Evolutionary conservation across 2,888 invertebrate species (phyloP).

Genomic region (Patella ulyssiponensis): DNA sequence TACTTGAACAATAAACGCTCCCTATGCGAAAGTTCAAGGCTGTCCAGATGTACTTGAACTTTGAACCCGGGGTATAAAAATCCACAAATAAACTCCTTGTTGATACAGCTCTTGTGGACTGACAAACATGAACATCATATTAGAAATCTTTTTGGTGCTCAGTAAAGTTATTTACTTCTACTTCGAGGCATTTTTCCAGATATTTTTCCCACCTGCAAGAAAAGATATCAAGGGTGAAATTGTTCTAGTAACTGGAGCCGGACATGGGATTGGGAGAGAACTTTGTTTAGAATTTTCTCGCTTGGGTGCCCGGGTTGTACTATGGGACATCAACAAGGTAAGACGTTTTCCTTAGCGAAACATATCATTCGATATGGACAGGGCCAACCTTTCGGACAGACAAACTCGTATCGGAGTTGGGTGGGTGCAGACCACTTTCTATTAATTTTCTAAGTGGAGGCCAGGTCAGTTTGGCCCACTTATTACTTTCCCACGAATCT

Average conservation of each 20-base stretch:
- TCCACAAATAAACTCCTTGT: too few relatives aligned
- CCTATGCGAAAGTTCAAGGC: too few relatives aligned
- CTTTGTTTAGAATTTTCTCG: constrained; percentile 57
- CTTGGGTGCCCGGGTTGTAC: constrained; percentile 55
- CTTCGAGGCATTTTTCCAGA: constrained; percentile 36
- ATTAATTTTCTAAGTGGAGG: too few relatives aligned
- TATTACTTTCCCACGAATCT: too few relatives aligned
- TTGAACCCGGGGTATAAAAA: too few relatives aligned
- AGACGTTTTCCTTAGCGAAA: not conserved
- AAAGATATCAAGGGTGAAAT: constrained; percentile 56
- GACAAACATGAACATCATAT: constrained; percentile 15
- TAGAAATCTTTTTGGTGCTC: constrained; percentile 33
- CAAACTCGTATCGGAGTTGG: too few relatives aligned
- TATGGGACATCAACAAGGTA: constrained; percentile 68
- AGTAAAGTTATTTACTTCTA: constrained; percentile 45
- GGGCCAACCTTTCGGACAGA: too few relatives aligned
- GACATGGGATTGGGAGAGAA: constrained; percentile 64
- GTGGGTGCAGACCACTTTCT: not conserved
- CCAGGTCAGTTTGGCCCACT: too few relatives aligned
- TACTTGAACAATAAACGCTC: too few relatives aligned
- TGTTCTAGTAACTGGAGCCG: constrained; percentile 64
- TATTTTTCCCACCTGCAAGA: constrained; percentile 40
- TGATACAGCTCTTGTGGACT: too few relatives aligned
- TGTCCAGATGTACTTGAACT: too few relatives aligned
- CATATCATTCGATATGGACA: too few relatives aligned